Evolutionary conservation across 2,797 vertebrate species (phyloP), one percentile per base, ranked within the genome.

Genomic region (Propithecus deckenii): DNA sequence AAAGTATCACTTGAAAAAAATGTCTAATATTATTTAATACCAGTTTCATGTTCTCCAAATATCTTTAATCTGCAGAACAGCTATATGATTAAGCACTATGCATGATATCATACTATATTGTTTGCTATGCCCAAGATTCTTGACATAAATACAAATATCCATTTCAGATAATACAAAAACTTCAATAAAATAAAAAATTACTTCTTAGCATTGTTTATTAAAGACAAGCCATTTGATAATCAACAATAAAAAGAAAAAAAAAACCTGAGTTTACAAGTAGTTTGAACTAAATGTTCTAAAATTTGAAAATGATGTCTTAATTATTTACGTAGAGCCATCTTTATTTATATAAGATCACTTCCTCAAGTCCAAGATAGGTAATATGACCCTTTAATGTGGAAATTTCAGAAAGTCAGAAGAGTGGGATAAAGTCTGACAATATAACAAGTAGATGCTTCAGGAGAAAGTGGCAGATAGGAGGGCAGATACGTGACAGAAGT

Each of bases 1-100:
- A 85, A 76, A 84, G 74, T n/a, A 86, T 1, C 23, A 79, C 17
- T 35, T 92, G 84, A n/a, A 79, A 91, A 72, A 90, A 89, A 46
- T 65, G 5, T 76, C 2, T 81, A 74, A 22, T 55, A 83, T 20
- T 79, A 88, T n/a, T 89, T 84, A 94, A 57, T 63, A 63, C 25
- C 86, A 48, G 75, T 93, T 97, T 76, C 72, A 81, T 61, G 41
- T 57, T 92, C 43, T 86, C 61, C 35, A 79, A 95, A 67, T 95
- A 93, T 28, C 35, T 79, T 83, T 80, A 75, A 75, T 84, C 55
- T 20, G 67, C 30, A 87, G 22, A 79, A 61, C 23, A 88, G 38
- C 48, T 83, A 78, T 8, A 91, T 92, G 71, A 92, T 63, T 93
- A 91, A 93, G 30, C 7, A 85, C 10, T 35, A 35, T 35, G 20